A percentile compares a stretch with the other conserved stretches of the same genome.
phyloP scores from a whole-genome alignment of 2,888 invertebrate species.

The Acleris cristana region DNA sequence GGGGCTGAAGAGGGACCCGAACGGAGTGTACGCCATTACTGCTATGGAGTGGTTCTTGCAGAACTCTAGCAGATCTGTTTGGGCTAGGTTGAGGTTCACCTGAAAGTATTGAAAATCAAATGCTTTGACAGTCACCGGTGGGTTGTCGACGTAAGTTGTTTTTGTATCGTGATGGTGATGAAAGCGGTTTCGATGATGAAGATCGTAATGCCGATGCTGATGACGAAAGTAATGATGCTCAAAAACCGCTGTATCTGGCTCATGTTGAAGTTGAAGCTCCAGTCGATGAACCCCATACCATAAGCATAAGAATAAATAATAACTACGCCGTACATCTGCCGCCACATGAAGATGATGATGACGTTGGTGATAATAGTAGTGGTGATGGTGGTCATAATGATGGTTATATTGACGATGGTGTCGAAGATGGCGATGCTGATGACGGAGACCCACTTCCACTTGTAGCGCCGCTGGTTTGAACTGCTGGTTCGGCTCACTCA shows the following conservation, averaged over 20 bases:
- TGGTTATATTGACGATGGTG: not conserved
- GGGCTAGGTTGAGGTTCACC: slow-evolving; percentile 85
- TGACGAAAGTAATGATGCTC: too few species aligned
- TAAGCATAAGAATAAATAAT: too few species aligned
- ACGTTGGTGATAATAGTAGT: not conserved
- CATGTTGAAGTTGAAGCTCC: too few species aligned
- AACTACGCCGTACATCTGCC: too few species aligned
- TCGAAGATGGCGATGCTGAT: not conserved
- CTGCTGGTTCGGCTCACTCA: slow-evolving; percentile 86
- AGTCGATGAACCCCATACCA: too few species aligned
- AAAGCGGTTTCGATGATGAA: too few species aligned
- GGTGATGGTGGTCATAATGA: not conserved
- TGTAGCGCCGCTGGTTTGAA: slow-evolving; percentile 86
- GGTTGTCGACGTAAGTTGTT: too few species aligned
- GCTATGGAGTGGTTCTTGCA: slow-evolving; percentile 84
- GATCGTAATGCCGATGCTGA: too few species aligned
- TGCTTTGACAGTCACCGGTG: not conserved
- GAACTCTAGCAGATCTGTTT: slow-evolving; percentile 84
- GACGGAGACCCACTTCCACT: slow-evolving; percentile 64
- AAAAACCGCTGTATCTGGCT: too few species aligned
- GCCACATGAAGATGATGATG: not conserved
- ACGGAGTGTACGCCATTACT: slow-evolving; percentile 86
- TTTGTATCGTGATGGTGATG: too few species aligned
- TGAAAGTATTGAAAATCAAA: slow-evolving; percentile 39
- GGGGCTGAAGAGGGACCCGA: slow-evolving; percentile 81